Conservation (phyloP, 2,888 invertebrate species). For the Himalopsyche kuldschensis region DNA sequence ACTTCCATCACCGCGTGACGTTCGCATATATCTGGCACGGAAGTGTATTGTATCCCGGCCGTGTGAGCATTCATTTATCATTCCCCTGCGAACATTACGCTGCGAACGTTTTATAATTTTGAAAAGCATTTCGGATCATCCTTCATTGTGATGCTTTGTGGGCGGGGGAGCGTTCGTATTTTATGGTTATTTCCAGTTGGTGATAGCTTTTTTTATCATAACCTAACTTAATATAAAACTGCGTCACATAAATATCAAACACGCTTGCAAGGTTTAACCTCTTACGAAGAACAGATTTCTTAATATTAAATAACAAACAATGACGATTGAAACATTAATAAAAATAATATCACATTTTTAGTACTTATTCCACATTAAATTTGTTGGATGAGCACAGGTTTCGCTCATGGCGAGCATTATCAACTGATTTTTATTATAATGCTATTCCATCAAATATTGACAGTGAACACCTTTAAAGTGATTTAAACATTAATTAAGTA, state of each 20-base stretch:
- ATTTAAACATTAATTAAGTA: too few relatives aligned
- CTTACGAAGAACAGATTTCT: neutral
- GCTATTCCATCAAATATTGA: too few relatives aligned
- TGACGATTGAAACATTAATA: too few relatives aligned
- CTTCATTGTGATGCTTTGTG: slow-evolving; percentile 24
- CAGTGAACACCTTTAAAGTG: too few relatives aligned
- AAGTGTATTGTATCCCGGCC: slow-evolving; percentile 35
- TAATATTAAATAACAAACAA: too few relatives aligned
- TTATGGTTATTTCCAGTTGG: neutral
- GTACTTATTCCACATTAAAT: too few relatives aligned
- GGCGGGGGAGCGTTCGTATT: neutral
- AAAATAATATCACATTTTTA: too few relatives aligned
- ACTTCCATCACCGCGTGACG: slow-evolving; percentile 18
- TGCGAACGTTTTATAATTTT: slow-evolving; percentile 37
- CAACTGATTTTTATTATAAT: too few relatives aligned
- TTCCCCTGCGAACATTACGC: slow-evolving; percentile 10
- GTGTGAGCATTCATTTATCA: slow-evolving; percentile 31
- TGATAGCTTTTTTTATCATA: neutral
- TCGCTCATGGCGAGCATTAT: too few relatives aligned
- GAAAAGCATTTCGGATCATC: slow-evolving; percentile 37
- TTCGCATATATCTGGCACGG: slow-evolving; percentile 31
- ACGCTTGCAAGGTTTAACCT: neutral
- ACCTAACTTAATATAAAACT: neutral
- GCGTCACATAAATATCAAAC: neutral
- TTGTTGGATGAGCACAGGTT: too few relatives aligned